A percentile compares a stretch with the other conserved stretches of the same genome.
These are phyloP conservation scores for Cyanistes caeruleus DNA, from an alignment of 2,113 vertebrate genomes.

Conservation along the genomic window DNA sequence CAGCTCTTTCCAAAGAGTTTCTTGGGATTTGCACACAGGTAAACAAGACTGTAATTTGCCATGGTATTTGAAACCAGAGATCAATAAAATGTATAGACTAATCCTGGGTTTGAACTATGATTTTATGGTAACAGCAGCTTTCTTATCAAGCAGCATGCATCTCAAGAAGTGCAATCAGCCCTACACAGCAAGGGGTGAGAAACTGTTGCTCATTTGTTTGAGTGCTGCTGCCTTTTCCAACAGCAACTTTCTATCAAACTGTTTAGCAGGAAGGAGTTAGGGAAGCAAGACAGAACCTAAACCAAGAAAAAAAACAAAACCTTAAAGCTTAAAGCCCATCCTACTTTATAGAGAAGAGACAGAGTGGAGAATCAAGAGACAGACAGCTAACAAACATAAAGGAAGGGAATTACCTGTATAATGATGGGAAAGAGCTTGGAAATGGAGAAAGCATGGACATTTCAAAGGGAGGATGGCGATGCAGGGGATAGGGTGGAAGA, in stretches of 20 bases:
- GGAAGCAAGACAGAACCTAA: background rate
- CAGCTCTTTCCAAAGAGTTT: background rate
- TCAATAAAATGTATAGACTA: background rate
- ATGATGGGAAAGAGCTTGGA: background rate
- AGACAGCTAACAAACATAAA: background rate
- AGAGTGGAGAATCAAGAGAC: background rate
- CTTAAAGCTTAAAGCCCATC: background rate
- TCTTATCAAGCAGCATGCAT: background rate
- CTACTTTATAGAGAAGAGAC: background rate
- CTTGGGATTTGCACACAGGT: background rate
- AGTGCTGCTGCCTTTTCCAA: background rate
- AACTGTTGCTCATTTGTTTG: background rate
- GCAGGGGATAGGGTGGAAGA: background rate
- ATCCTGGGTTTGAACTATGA: background rate
- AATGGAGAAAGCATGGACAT: background rate
- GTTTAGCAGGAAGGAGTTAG: background rate
- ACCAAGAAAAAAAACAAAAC: background rate
- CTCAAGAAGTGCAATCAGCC: background rate
- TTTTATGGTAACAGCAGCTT: background rate
- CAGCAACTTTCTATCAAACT: background rate
- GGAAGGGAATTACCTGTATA: background rate
- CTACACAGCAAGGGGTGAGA: background rate
- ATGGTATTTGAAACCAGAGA: background rate
- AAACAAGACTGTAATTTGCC: background rate
- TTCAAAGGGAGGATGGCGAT: background rate